phyloP scores from a whole-genome alignment of 1,140 invertebrate species.

The Carcinoscorpius rotundicauda region DNA sequence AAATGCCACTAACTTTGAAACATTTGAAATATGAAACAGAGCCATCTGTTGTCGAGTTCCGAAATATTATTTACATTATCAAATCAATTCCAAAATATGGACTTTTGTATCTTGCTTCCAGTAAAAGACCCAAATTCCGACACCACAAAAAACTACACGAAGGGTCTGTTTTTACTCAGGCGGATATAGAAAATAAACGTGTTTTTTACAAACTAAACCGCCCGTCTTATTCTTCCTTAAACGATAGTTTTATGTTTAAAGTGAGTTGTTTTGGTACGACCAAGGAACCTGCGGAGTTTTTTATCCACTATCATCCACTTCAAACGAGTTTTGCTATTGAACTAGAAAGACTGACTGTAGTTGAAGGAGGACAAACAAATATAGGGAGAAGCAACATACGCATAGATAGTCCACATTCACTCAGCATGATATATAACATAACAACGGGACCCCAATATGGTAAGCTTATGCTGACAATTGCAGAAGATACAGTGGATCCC shows the following conservation, averaged over 20 bases:
- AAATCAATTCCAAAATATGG: slow-evolving; percentile 33
- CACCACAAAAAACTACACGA: slow-evolving; percentile 31
- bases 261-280: slow-evolving; percentile 53
- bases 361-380: slow-evolving; percentile 56
- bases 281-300: slow-evolving; percentile 49
- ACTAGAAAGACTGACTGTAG: slow-evolving; percentile 53
- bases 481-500: slow-evolving; percentile 24
- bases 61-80: slow-evolving; percentile 51
- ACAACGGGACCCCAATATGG: slow-evolving; percentile 58
- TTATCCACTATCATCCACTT: slow-evolving; percentile 41
- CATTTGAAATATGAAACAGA: slow-evolving; percentile 55
- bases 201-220: slow-evolving; percentile 52
- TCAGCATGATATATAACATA: slow-evolving; percentile 62
- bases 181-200: slow-evolving; percentile 54
- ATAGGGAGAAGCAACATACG: slow-evolving; percentile 52
- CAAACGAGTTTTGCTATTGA: slow-evolving; percentile 40
- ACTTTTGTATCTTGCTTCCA: too few relatives aligned
- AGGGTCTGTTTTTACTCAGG: slow-evolving; percentile 67
- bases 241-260: slow-evolving; percentile 57
- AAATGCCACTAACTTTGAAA: slow-evolving; percentile 45
- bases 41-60: slow-evolving; percentile 48
- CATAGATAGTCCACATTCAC: slow-evolving; percentile 55
- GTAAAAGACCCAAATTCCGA: too few relatives aligned
- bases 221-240: slow-evolving; percentile 58
- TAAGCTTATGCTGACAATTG: slow-evolving; percentile 23